Evolutionary conservation across 2,888 invertebrate genomes (phyloP).

Genomic region (Cistogaster globosa): DNA sequence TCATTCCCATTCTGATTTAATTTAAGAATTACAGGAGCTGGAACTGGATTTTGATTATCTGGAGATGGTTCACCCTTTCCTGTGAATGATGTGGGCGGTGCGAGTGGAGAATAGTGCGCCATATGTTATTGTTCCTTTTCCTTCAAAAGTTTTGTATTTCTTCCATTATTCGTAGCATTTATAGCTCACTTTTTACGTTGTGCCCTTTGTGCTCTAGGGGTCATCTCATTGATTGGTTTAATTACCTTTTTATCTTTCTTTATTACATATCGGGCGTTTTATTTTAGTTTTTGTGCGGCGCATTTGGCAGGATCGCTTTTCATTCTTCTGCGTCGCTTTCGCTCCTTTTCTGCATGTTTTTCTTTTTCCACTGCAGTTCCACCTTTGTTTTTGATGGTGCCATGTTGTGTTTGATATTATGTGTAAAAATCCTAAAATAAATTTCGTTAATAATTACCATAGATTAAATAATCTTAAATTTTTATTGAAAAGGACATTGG

Average conservation of each 20-base stretch:
- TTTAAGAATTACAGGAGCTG: no score
- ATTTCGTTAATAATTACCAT: background rate
- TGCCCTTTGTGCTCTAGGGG: no score
- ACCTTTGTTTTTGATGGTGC: background rate
- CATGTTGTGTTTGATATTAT: background rate
- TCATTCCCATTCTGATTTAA: no score
- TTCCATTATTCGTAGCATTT: no score
- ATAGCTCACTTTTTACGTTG: no score
- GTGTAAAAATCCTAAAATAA: background rate
- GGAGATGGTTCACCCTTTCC: no score
- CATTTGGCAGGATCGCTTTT: background rate
- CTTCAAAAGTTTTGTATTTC: no score
- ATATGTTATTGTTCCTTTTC: no score
- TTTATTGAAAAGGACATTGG: conserved; percentile 2
- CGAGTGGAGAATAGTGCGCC: no score
- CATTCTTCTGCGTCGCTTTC: background rate
- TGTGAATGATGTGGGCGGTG: no score
- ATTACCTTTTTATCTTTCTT: background rate
- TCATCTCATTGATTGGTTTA: no score
- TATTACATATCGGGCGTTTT: background rate
- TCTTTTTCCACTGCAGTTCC: background rate
- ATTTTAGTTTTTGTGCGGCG: background rate
- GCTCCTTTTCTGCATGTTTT: background rate
- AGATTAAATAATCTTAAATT: conserved; percentile 1
- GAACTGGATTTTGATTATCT: no score